Base-by-base conservation (phyloP, 2,797 vertebrate genomes). In the Rachycentron canadum region DNA sequence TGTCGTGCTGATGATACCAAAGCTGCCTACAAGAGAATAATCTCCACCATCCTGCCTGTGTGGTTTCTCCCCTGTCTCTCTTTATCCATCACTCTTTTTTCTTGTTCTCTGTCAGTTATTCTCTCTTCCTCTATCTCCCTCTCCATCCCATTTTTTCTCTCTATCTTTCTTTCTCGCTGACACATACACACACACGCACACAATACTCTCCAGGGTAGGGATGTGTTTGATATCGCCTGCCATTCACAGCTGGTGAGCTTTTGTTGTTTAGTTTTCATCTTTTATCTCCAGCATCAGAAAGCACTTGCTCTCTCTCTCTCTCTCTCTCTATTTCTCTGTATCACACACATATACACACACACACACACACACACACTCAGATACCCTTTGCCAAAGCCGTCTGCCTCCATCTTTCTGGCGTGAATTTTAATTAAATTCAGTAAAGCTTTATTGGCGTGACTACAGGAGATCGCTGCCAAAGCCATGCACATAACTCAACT, bases 251-350 rank as follows among this genome's bases (percentile, higher is more conserved):
- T 93, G 91, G 88, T 89, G 90, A 89, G 89, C 91, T 94, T 89
- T 92, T 92, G 88, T 93, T 93, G 88, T 93, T 91, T 91, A 89
- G 92, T 92, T 93, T 93, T 88, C 86, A 90, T 92, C 87, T 90
- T 92, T 92, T 91, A 91, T 93, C 89, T 88, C 75, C 60, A 79
- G 85, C 91, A 90, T 93, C 95, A 96, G 96, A 97, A 76, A 91
- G 56, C 60, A 84, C 85, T 79, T 69, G 68, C 77, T 78, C 79
- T 34, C 81, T 36, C 68, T 66, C 83, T 59, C 62, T 60, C 55
- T 59, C 68, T 67, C 59, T 25, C 14, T 17, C 14, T n/a, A n/a
- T n/a, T 45, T 56, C 69, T 64, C 60, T 25, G 3, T 41, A 5
- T 41, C 5, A 16, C 68, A 59, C 72, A 65, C 55, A 32, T 52